Evolutionary conservation across 1,140 invertebrate species (phyloP), one percentile per base, ranked within the genome.

Genomic region (Leptinotarsa lineolata): DNA sequence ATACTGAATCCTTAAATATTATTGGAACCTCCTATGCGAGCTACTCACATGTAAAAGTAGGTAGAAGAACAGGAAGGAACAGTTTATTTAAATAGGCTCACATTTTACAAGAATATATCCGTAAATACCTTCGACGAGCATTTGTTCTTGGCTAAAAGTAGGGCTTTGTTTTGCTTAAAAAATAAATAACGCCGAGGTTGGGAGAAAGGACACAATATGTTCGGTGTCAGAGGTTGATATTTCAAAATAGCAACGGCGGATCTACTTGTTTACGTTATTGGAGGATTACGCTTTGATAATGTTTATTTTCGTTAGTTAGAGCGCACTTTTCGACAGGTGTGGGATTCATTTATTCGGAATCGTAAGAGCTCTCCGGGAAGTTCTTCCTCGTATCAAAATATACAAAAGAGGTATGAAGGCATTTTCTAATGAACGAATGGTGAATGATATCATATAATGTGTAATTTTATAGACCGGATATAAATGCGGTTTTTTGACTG

Each of bases 121-220:
- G 68, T 54, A 63, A 60, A 63, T 59, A 45, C 48, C 54, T 59
- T 59, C 69, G 21, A 69, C 58, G 24, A 71, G 54, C 69, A 63
- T 71, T 71, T 71, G 69, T 71, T 71, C 69, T 71, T 71, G 44
- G 69, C 69, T 71, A 71, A 71, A 71, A 71, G 69, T 71, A 71
- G 69, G 54, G 21, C 60, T 71, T 71, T 71, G 69, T 71, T 71
- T 71, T 71, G 69, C 58, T 71, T 63, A 63, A 63, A 71, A 71
- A 71, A 71, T 71, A 71, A 71, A 71, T 71, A 71, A 45, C 22
- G 58, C 60, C 24, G 69, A 61, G 30, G 69, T 63, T 71, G 58
- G 69, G 69, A 44, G 44, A 22, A 71, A 44, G 58, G 69, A 71
- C 59, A 71, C 69, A 71, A 46, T 61, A 61, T 63, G 69, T 20